phyloP scores from a whole-genome alignment of 2,113 vertebrate genomes.

The Cacatua alba region DNA sequence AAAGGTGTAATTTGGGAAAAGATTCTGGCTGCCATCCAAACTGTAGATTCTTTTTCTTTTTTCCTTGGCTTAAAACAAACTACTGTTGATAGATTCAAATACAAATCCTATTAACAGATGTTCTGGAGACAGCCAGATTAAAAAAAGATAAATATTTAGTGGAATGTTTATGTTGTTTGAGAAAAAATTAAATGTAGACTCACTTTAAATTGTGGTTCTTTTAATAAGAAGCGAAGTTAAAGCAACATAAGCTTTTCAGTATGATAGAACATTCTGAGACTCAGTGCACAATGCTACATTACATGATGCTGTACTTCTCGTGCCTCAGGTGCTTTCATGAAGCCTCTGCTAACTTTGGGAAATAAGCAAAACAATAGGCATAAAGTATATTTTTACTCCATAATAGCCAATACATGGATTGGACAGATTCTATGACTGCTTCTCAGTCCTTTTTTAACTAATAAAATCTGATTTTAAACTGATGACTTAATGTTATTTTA shows the following conservation, averaged over 20 bases:
- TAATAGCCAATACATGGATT: background rate
- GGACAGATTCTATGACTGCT: background rate
- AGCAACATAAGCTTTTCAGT: background rate
- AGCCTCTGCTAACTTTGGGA: background rate
- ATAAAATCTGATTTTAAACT: background rate
- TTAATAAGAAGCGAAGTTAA: background rate
- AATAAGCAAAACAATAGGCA: background rate
- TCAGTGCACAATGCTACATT: background rate
- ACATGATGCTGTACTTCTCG: background rate
- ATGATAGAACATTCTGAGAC: background rate
- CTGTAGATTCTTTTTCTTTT: background rate
- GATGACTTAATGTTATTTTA: background rate
- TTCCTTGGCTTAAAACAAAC: background rate
- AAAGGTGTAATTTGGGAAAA: background rate
- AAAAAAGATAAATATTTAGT: conserved; percentile 26
- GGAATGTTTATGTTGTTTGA: background rate
- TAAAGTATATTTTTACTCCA: background rate
- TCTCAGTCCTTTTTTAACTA: background rate
- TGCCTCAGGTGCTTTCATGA: background rate
- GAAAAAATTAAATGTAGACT: background rate
- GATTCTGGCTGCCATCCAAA: background rate
- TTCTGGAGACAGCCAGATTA: background rate
- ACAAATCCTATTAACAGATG: conserved; percentile 29
- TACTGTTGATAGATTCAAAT: background rate
- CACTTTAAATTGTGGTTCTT: background rate